phyloP scores from a whole-genome alignment of 2,888 invertebrate genomes.

The Branchellion lobata region DNA sequence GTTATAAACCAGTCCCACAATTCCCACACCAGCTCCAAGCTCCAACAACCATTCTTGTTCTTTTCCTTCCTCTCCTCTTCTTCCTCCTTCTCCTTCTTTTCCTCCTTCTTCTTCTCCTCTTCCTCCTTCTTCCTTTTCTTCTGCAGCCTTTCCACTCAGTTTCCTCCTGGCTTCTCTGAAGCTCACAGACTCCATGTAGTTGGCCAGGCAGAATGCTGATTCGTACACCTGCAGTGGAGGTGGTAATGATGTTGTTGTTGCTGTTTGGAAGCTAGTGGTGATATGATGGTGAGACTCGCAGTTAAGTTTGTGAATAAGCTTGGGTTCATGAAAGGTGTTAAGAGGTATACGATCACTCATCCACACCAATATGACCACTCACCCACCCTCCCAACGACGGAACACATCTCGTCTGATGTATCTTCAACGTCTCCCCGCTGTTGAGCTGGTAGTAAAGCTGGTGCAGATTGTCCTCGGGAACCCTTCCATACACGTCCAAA shows the following conservation, averaged over 20 bases:
- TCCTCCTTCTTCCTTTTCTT: no score
- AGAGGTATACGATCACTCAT: no score
- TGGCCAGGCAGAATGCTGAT: constrained; percentile 45
- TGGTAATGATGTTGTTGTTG: no score
- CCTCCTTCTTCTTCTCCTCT: no score
- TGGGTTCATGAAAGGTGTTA: no score
- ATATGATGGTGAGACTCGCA: background rate
- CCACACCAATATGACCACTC: constrained; percentile 36
- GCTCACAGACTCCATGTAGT: constrained; percentile 67
- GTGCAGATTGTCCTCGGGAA: constrained; percentile 41
- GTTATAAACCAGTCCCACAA: constrained; percentile 73
- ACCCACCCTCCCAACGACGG: constrained; percentile 48
- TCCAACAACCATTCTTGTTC: constrained; percentile 64
- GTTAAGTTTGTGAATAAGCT: no score
- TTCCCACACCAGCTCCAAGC: constrained; percentile 74
- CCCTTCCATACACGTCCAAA: constrained; percentile 30
- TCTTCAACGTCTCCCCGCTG: constrained; percentile 23
- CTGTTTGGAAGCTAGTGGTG: background rate
- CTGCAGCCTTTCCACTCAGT: constrained; percentile 54
- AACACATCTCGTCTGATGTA: constrained; percentile 43
- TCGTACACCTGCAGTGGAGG: constrained; percentile 46
- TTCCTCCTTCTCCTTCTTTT: background rate
- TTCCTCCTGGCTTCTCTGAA: constrained; percentile 51
- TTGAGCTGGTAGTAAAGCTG: constrained; percentile 43
- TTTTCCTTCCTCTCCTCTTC: background rate